phyloP scores from a whole-genome alignment of 2,888 invertebrate genomes.

The Cataglyphis albicans region DNA sequence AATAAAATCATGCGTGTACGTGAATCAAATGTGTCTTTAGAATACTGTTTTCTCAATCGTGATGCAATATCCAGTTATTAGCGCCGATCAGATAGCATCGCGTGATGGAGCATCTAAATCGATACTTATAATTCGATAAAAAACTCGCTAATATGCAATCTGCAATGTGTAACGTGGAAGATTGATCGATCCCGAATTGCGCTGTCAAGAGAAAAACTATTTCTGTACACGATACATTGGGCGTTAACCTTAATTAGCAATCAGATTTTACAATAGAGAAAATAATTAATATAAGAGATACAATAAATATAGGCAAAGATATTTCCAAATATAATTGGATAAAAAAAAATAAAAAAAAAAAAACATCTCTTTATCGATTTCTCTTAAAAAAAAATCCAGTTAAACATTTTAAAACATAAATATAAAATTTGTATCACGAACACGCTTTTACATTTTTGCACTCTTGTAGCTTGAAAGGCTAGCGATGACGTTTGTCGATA shows the following conservation, averaged over 20 bases:
- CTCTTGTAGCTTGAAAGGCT: background rate
- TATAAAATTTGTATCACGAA: background rate
- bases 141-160: conserved; percentile 12
- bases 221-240: background rate
- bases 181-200: conserved; percentile 21
- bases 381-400: background rate
- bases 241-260: background rate
- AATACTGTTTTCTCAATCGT: background rate
- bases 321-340: background rate
- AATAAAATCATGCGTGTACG: background rate
- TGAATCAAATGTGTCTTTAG: no score
- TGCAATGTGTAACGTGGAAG: background rate
- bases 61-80: background rate
- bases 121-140: background rate
- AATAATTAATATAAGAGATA: background rate
- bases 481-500: conserved; percentile 33
- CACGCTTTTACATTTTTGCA: background rate
- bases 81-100: background rate
- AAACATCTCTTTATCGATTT: background rate
- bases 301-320: background rate
- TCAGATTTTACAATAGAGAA: background rate
- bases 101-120: background rate
- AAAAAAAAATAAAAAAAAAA: background rate
- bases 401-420: background rate
- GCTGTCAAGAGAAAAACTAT: conserved; percentile 1